These are phyloP conservation scores for Maniola jurtina DNA, from an alignment of 1,140 invertebrate species.

Conservation along the genomic window DNA sequence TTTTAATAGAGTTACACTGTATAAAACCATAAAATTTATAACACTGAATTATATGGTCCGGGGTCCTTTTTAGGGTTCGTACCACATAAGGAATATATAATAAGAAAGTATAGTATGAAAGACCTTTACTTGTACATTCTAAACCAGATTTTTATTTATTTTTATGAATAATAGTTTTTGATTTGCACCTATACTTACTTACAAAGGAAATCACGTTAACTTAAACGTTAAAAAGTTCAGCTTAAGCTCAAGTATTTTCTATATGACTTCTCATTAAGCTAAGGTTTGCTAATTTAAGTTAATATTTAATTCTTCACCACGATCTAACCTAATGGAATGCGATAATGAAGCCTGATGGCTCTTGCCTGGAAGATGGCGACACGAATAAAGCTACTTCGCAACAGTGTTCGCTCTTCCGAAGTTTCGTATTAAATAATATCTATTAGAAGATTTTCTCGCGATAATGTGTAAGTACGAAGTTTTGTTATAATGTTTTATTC, in stretches of 20 bases:
- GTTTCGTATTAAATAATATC: constrained; percentile 6
- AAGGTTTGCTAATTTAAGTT: not conserved
- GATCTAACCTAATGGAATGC: not conserved
- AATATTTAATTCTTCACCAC: not conserved
- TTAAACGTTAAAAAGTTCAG: no score
- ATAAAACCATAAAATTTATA: no score
- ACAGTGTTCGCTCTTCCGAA: not conserved
- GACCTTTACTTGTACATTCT: no score
- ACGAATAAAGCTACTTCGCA: constrained; percentile 7
- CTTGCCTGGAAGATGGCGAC: not conserved
- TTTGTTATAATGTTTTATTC: constrained; percentile 6
- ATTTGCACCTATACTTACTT: no score
- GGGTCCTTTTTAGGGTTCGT: no score
- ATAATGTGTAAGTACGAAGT: constrained; percentile 3
- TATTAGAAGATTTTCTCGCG: not conserved
- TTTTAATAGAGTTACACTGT: no score
- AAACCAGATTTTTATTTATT: no score
- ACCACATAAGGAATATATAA: no score
- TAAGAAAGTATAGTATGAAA: no score
- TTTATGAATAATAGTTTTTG: no score
- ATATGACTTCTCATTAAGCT: not conserved
- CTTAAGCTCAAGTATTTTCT: not conserved
- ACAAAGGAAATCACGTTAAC: no score
- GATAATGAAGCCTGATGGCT: constrained; percentile 4
- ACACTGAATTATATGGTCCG: no score